These are phyloP conservation scores for Torymus aiolomorphi DNA, from an alignment of 2,888 invertebrate species.

Conservation along the genomic window DNA sequence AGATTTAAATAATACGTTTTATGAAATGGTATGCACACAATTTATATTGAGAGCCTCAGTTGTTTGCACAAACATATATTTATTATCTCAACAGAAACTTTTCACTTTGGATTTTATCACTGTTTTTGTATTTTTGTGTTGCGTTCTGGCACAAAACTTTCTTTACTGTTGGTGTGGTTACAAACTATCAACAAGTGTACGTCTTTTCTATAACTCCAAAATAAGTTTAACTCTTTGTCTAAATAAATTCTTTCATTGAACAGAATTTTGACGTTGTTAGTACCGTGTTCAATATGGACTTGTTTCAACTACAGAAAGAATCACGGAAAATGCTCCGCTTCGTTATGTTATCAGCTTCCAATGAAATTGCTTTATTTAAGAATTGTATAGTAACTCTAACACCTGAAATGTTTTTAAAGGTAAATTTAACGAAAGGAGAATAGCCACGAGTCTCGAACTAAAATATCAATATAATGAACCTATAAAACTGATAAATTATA, in stretches of 20 bases:
- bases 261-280: too few species aligned
- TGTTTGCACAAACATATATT: conserved; percentile 34
- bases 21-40: neutral
- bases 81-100: conserved; percentile 5
- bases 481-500: too few species aligned
- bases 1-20: conserved; percentile 10
- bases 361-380: conserved; percentile 6
- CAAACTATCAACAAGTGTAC: neutral
- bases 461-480: too few species aligned
- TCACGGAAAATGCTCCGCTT: neutral
- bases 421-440: neutral
- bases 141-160: conserved; percentile 17
- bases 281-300: too few species aligned
- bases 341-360: neutral
- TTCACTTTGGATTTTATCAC: conserved; percentile 17
- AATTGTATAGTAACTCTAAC: neutral
- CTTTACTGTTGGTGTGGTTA: neutral
- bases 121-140: conserved; percentile 26
- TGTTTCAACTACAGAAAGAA: too few species aligned
- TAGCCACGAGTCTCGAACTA: too few species aligned
- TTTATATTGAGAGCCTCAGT: conserved; percentile 7
- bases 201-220: too few species aligned
- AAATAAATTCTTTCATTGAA: too few species aligned
- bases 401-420: conserved; percentile 22
- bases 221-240: too few species aligned